phyloP scores from a whole-genome alignment of 2,888 invertebrate genomes.

The Oxycera nigricornis region DNA sequence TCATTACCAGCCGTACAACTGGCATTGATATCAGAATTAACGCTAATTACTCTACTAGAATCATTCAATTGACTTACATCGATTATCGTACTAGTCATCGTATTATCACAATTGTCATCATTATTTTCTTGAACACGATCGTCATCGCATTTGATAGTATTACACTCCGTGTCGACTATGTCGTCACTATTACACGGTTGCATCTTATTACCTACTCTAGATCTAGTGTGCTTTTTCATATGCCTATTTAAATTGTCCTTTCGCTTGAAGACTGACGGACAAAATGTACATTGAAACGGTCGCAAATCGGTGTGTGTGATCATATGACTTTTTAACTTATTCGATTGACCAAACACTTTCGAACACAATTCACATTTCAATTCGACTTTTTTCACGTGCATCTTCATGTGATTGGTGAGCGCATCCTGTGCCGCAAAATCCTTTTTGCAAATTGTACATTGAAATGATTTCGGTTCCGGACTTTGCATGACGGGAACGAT shows the following conservation, averaged over 20 bases:
- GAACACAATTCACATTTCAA: conserved; percentile 22
- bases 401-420: conserved; percentile 20
- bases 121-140: not conserved
- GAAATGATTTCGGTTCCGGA: not conserved
- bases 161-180: too few species aligned
- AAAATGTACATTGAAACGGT: conserved; percentile 31
- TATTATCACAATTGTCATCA: conserved; percentile 12
- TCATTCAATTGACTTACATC: conserved; percentile 4
- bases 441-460: conserved; percentile 11
- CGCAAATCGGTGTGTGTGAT: conserved; percentile 20
- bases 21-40: not conserved
- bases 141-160: not conserved
- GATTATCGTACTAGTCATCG: not conserved
- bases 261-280: conserved; percentile 18
- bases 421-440: not conserved
- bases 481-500: not conserved
- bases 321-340: conserved; percentile 30
- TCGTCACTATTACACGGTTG: too few species aligned
- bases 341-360: conserved; percentile 10
- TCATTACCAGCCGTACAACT: not conserved
- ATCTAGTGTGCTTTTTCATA: conserved; percentile 30
- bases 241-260: conserved; percentile 30
- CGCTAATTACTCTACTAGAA: not conserved
- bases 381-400: not conserved
- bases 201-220: conserved; percentile 10